These are phyloP conservation scores for Coranthus polyacanthus DNA, from an alignment of 2,797 vertebrate genomes.

Conservation along the genomic window DNA sequence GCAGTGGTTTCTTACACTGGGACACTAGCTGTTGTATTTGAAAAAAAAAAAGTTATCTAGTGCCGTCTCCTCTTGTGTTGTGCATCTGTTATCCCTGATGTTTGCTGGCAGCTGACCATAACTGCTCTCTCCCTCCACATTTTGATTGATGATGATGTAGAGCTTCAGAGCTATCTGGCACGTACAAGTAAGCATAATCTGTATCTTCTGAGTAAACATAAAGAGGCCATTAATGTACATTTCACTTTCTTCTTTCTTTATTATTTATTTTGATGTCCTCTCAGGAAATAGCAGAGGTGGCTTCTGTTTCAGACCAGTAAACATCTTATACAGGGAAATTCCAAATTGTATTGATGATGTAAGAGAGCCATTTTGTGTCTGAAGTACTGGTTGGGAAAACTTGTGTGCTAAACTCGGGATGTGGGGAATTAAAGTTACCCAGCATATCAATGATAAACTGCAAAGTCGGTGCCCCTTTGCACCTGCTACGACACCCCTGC, in stretches of 20 bases:
- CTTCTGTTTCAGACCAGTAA: slow-evolving; percentile 10
- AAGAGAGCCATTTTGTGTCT: slow-evolving; percentile 21
- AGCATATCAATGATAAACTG: slow-evolving; percentile 61
- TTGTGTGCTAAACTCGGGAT: slow-evolving; percentile 34
- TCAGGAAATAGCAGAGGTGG: background rate
- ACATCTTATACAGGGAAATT: slow-evolving; percentile 12
- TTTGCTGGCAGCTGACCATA: slow-evolving; percentile 55
- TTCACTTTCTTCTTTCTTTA: background rate
- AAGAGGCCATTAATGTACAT: background rate
- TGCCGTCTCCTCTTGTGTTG: slow-evolving; percentile 49
- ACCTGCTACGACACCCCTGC: slow-evolving; percentile 34
- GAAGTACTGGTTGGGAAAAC: slow-evolving; percentile 17
- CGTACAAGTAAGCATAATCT: slow-evolving; percentile 4
- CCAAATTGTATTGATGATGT: background rate
- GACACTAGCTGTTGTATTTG: slow-evolving; percentile 51
- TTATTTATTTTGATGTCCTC: background rate
- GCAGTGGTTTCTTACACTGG: slow-evolving; percentile 20
- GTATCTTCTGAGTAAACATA: background rate
- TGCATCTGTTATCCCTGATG: slow-evolving; percentile 65
- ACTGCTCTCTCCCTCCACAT: slow-evolving; percentile 24
- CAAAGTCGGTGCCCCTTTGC: slow-evolving; percentile 42
- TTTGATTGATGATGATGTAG: slow-evolving; percentile 28
- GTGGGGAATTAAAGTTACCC: slow-evolving; percentile 57
- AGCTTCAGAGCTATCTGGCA: slow-evolving; percentile 29
- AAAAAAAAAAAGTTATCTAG: slow-evolving; percentile 32